Evolutionary conservation across 2,113 vertebrate species (phyloP).

Genomic region (Etia nguti): DNA sequence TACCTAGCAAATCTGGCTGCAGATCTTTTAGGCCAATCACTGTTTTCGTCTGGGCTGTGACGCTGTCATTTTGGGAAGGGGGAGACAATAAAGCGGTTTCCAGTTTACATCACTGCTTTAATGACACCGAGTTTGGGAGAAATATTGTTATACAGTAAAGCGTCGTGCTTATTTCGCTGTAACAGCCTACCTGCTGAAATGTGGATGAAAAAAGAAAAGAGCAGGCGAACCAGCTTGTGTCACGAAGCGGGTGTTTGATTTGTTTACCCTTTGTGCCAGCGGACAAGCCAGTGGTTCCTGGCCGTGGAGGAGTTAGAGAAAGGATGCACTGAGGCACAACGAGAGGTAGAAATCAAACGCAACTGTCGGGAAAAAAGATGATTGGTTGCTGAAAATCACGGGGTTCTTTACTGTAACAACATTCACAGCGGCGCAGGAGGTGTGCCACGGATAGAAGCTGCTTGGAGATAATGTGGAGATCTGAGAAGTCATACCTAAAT

Average conservation of each 20-base stretch:
- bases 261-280: background rate
- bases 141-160: background rate
- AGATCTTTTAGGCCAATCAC: background rate
- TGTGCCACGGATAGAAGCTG: background rate
- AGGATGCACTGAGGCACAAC: fast-evolving
- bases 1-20: background rate
- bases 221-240: background rate
- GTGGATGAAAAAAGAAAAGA: background rate
- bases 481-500: background rate
- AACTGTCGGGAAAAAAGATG: conserved; percentile 4
- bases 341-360: background rate
- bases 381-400: conserved; percentile 51
- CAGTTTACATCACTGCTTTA: background rate
- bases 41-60: conserved; percentile 25
- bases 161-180: background rate
- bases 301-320: fast-evolving
- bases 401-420: background rate
- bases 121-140: background rate
- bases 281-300: fast-evolving
- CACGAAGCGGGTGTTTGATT: background rate
- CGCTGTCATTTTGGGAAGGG: conserved; percentile 19
- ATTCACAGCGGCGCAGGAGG: background rate
- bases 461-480: background rate
- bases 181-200: background rate
- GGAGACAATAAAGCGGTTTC: background rate